Base-by-base conservation (phyloP, 2,113 vertebrate genomes). In the Forbesichthys papilliferus region DNA sequence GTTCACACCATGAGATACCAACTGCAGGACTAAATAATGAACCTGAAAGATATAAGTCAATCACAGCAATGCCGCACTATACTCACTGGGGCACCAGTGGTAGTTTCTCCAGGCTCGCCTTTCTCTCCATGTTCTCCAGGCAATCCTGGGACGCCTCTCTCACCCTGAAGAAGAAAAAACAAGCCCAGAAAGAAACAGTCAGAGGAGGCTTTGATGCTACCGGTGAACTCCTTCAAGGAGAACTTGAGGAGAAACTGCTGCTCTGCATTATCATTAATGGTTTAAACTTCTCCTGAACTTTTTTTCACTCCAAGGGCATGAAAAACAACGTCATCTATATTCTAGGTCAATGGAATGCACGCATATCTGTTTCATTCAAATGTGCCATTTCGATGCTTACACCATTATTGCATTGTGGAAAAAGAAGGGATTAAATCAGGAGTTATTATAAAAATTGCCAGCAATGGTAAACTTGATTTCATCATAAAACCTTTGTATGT, bases 141-240 rank as follows among this genome's bases (percentile, higher is more conserved):
- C 46, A 98, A 75, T 42, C 98, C 98, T 9, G 96, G 96, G 0
- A 99, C 86, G 14, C 98, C 98, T 90, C 98, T 89, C 83, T 98
- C 98, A 4, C 97, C 98, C 98, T 99, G 81, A 67, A 1, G 36
- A 42, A 69, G 16, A 79, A 16, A 76, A 57, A 68, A 56, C 73
- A 52, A 34, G 48, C 3, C 14, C 59, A 66, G 42, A 88, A 46
- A 49, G 10, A n/a, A 66, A 54, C 6, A 73, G 55, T 81, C 62
- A 64, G 48, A 51, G 11, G 49, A 3, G 33, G 57, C 73, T 69
- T 57, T 34, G 61, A 56, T 48, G 20, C 61, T 1, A 11, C 14
- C 36, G 8, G 47, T 58, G 55, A 72, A 77, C 70, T 51, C 59
- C 65, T 42, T 1, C 33, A 10, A 27, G 20, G 51, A 60, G 13